Base-by-base conservation (phyloP, 2,888 invertebrate species). In the Linhomoeus sp. region DNA sequence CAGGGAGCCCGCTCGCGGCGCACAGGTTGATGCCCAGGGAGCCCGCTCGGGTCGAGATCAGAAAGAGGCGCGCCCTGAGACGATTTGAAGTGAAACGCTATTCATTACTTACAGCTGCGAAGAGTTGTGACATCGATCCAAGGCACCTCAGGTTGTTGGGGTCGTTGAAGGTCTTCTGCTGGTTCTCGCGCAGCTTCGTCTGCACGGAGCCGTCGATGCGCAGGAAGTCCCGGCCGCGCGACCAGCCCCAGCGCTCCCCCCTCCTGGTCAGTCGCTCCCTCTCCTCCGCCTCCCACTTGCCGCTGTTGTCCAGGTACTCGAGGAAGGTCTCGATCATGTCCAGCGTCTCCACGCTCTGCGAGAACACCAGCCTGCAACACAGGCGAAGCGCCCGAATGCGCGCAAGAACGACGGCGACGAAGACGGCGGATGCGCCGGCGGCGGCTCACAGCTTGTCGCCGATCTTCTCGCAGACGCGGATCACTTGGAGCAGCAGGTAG, bases 11-110 rank as follows among this genome's bases (percentile, higher is more conserved):
- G 70, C 97, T 97, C 1, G 97, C 94, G 0, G 85, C 87, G 9
- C 87, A 81, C 62, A 97, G 72, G 72, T 97, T 99, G 52, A 94
- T 94, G 47, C 97, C 97, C 44, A 97, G 74, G 1, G 90, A 88
- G 33, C 97, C 97, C 45, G 97, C 97, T 53, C 80, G 76, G 0
- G 97, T 97, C 1, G 94, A 94, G 60, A 97, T 88, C 42, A 97
- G 72, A 68, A 92, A 92, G 47, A 94, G 71, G 52, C 87, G 67
- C n/a, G 70, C 68, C 53, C 74, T 73, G 58, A 92, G 69, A 99
- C 99, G 24, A 97, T 78, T 62, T 94, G 72, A 19, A 61, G 56
- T 47, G 45, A 56, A 3, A 15, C 37, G 7, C 37, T 12, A 37
- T 19, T n/a, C 17, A 7, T 3, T 3, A 15, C 5, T 3, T 5